Percentiles rank a stretch among this genome's conserved stretches.
Evolutionary conservation across 2,888 invertebrate genomes (phyloP).

Genomic region (Meloe dianella): DNA sequence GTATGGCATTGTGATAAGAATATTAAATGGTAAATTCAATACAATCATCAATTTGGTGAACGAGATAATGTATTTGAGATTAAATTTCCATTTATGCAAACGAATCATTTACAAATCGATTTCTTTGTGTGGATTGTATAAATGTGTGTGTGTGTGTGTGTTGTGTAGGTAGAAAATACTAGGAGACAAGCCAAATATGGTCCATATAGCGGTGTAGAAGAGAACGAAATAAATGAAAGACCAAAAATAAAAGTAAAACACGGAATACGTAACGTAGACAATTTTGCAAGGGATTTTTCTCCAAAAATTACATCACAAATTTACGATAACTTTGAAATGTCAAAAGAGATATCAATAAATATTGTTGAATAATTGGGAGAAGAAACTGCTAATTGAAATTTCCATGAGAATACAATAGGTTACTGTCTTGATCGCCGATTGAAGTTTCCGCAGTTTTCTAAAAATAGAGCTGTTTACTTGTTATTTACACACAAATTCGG

Average conservation of each 20-base stretch:
- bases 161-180: slow-evolving; percentile 15
- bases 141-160: neutral
- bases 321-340: neutral
- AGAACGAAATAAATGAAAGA: neutral
- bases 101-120: neutral
- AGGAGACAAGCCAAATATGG: slow-evolving; percentile 22
- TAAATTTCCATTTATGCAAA: neutral
- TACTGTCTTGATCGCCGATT: neutral
- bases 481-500: too few species aligned
- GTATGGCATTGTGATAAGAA: neutral
- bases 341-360: neutral
- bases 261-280: neutral
- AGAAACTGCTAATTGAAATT: neutral
- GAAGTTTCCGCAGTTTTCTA: neutral
- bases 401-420: neutral
- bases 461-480: neutral
- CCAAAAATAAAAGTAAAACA: neutral
- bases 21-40: neutral
- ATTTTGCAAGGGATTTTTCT: neutral
- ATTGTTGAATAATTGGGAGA: neutral
- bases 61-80: neutral
- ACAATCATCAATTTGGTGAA: neutral
- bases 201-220: slow-evolving; percentile 8
- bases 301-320: slow-evolving; percentile 2
- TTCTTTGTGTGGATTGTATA: neutral